Evolutionary conservation across 1,140 invertebrate genomes (phyloP), one percentile per base, ranked within the genome.

Genomic region (Babylonia areolata): DNA sequence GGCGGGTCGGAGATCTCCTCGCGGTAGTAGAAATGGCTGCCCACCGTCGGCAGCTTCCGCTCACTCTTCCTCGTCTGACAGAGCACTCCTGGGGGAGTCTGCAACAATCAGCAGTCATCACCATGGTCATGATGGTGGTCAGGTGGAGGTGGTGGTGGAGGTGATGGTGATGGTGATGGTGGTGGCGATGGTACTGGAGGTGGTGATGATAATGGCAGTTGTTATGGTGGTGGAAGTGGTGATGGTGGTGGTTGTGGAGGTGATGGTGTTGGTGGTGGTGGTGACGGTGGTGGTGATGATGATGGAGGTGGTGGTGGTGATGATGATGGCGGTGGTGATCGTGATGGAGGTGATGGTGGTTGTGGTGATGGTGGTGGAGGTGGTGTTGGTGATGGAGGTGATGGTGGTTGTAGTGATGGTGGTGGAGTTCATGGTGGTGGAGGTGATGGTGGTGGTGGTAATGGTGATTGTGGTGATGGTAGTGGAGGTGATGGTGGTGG

Each of bases 11-110:
- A 58, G 54, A 85, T 51, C 33, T 85, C 84, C 46, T 79, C 46
- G 3, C 75, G 39, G 77, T 85, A 85, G 51, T 78, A 85, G 39
- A 78, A 85, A 23, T 58, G 40, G 51, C 11, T 58, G 35, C 28
- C 33, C n/a, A 85, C 3, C 12, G 54, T 5, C 3, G 84, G 84
- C 33, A 79, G 31, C 23, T 58, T 31, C 37, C 17, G 9, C 3
- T 6, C 31, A 11, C 28, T 79, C 51, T 79, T 78, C 3, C 84
- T 39, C 20, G 17, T 51, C 15, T 35, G 6, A 39, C 84, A 85
- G 33, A 17, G 79, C 54, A 85, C 75, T 0, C 84, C 84, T 5
- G 84, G 73, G 1, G 84, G 84, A 0, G 84, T 85, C 84, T 85
- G 77, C 11, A 46, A 51, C 6, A 51, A 20, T n/a, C n/a, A 20